A percentile compares a stretch with the other conserved stretches of the same genome.
Conservation (phyloP, 2,113 vertebrate species). For the Promerops cafer region DNA sequence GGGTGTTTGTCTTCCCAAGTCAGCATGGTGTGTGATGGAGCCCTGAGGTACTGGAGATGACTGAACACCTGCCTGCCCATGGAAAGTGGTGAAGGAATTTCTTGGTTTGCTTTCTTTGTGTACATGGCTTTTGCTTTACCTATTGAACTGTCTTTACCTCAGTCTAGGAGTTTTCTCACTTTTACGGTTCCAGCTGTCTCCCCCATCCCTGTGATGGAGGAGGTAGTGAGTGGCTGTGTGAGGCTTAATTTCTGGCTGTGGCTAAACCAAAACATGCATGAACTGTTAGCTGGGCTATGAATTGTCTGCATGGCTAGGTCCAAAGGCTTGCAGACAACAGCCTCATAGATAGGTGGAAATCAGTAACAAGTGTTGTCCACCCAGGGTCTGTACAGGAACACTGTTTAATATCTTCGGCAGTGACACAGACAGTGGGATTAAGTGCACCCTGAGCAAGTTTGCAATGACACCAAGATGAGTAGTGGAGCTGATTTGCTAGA, state of each 20-base stretch:
- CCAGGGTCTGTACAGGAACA: background rate
- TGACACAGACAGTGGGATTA: background rate
- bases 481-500: background rate
- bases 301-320: background rate
- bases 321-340: background rate
- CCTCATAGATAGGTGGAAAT: background rate
- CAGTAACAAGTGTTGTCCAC: background rate
- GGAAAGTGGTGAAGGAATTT: background rate
- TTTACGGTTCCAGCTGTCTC: background rate
- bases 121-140: background rate
- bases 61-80: background rate
- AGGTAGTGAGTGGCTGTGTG: fast-evolving
- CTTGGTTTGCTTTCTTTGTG: background rate
- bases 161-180: background rate
- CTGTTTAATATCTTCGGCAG: background rate
- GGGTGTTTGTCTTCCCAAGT: too few relatives aligned
- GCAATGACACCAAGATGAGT: background rate
- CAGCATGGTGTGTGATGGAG: background rate
- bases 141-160: background rate
- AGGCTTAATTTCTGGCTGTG: fast-evolving
- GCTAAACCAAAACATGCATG: background rate
- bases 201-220: background rate
- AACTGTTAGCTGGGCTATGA: background rate
- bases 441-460: background rate
- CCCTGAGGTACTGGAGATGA: too few relatives aligned